phyloP scores from a whole-genome alignment of 2,888 invertebrate genomes.

The Lepidocyrtinus sp. region DNA sequence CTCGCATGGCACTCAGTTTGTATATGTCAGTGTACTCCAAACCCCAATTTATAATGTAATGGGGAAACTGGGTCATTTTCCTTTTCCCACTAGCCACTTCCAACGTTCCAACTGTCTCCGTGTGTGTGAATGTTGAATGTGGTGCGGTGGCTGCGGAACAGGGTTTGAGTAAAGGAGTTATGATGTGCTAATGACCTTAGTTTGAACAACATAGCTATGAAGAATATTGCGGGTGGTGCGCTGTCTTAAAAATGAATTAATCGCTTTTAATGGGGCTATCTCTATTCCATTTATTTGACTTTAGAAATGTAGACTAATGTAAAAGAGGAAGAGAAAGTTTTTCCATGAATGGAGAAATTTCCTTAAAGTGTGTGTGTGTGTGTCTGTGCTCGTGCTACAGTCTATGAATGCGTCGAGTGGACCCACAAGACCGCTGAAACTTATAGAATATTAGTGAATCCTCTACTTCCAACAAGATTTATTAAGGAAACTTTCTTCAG shows the following conservation, averaged over 20 bases:
- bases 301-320: neutral
- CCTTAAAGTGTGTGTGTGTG: neutral
- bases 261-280: neutral
- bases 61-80: neutral
- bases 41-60: neutral
- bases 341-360: neutral
- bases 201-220: neutral
- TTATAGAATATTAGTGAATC: neutral
- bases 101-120: too few species aligned
- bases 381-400: neutral
- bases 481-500: neutral
- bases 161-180: neutral
- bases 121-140: too few species aligned
- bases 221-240: neutral
- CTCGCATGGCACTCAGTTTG: neutral
- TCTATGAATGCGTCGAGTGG: too few species aligned
- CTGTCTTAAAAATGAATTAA: neutral
- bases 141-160: too few species aligned
- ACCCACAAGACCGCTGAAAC: neutral
- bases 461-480: neutral
- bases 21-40: neutral
- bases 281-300: neutral
- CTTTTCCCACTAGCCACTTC: too few species aligned
- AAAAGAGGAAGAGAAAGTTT: neutral
- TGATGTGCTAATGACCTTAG: neutral